Evolutionary conservation across 2,113 vertebrate genomes (phyloP), one percentile per base, ranked within the genome.

Genomic region (Campylorhamphus procurvoides): DNA sequence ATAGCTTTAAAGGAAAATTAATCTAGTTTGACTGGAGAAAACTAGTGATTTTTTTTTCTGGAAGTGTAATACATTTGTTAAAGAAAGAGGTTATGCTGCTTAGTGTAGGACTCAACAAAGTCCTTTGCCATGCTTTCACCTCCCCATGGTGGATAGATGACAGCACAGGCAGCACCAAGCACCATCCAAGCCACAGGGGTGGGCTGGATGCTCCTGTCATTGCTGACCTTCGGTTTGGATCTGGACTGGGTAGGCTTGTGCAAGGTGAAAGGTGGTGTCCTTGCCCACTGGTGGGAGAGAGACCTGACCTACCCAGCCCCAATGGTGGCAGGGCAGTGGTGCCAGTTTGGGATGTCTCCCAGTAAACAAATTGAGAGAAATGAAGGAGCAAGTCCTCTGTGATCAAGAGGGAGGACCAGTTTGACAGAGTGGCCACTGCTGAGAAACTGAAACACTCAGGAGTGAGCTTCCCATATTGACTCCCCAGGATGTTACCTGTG

Each of bases 1-100:
- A 93, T 63, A 80, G 74, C 82, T 95, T 86, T 94, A 96, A 95
- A 87, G 74, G 69, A 89, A 95, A 95, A 95, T 93, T 95, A 95
- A 97, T 97, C 92, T 83, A 89, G 82, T 95, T 85, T 86, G 85
- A 93, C 91, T 89, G 75, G 68, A 90, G 88, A 85, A 95, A 89
- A 96, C 79, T 33, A 73, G 44, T 68, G 35, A 6, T 46, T 46
- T 18, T 37, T 91, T 87, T 86, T 83, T 47, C 67, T 60, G 53
- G 73, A 95, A 95, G 63, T 89, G 44, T 84, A 87, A 92, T 93
- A 94, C 71, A 68, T 94, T 94, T 75, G n/a, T 93, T 93, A 82
- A 83, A 94, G 79, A 64, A 94, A 35, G 76, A 80, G 40, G 63
- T 78, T 42, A 3, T 29, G 19, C 42, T 75, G 59, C 68, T 90